Evolutionary conservation across 2,113 vertebrate species (phyloP).

Genomic region (Paratilapia polleni): DNA sequence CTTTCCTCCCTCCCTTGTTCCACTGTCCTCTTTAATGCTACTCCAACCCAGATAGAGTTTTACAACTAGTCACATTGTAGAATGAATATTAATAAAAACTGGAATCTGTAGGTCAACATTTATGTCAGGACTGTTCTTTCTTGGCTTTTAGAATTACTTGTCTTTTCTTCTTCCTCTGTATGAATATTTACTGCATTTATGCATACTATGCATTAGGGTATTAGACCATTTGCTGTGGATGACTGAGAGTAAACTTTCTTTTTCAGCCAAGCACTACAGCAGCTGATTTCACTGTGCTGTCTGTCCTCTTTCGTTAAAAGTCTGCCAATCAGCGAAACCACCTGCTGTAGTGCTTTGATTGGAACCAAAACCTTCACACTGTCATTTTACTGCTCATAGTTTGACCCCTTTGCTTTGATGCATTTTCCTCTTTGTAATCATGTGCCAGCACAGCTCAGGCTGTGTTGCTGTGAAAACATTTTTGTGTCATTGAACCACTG

Average conservation of each 20-base stretch:
- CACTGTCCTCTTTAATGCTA: constrained; percentile 46
- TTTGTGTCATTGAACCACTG: constrained; percentile 10
- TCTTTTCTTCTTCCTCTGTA: neutral
- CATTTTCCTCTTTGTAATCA: constrained; percentile 13
- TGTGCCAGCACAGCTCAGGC: constrained; percentile 13
- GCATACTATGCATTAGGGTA: neutral
- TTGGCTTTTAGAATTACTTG: neutral
- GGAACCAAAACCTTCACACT: constrained; percentile 29
- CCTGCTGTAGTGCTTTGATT: constrained; percentile 45
- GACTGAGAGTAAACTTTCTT: constrained; percentile 15
- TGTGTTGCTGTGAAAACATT: constrained; percentile 25
- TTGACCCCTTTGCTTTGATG: constrained; percentile 18
- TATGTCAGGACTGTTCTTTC: neutral
- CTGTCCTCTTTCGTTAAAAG: constrained; percentile 19
- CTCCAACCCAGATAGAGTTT: constrained; percentile 40
- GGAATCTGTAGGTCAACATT: neutral
- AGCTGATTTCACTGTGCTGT: constrained; percentile 23
- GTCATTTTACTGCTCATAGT: constrained; percentile 15
- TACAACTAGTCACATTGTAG: constrained; percentile 20
- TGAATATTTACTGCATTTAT: neutral
- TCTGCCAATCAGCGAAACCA: constrained; percentile 40
- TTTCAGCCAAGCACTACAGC: neutral
- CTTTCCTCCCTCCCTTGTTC: neutral
- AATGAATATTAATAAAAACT: neutral
- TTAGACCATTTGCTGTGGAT: constrained; percentile 6